Evolutionary conservation across 1,140 invertebrate species (phyloP), one percentile per base, ranked within the genome.

Genomic region (Anagrus nilaparvatae): DNA sequence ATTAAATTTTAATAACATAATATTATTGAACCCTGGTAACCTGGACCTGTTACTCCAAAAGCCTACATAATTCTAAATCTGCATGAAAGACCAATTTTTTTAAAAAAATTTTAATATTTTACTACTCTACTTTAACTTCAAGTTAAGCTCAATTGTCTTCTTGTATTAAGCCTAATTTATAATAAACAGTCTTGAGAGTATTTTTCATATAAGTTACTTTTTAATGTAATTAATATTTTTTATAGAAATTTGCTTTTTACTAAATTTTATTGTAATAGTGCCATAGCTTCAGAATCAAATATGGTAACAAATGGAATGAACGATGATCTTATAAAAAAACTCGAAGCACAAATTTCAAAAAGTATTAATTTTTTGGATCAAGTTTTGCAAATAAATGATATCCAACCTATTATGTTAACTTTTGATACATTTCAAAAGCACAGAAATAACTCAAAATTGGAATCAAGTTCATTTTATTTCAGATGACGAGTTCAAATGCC

Each of bases 381-480:
- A 14, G 55, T 64, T 41, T 52, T 69, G 17, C 49, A 61, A 38
- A 48, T 51, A 31, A 40, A 48, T 4, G 51, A 67, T 19, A 48
- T 69, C 14, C 59, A 46, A 9, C 64, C 65, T n/a, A 67, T 61
- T 54, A 45, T 72, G 13, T 60, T 68, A 3, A 54, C 61, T 3
- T 63, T 67, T 42, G 55, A 69, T 29, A 69, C 68, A 13, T 74
- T 69, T 55, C 66, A 58, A 67, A 40, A 74, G 68, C 40, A 67
- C 67, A 46, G 75, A 76, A 40, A 72, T 79, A n/a, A 71, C 75
- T 31, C 81, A 85, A 49, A 73, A 84, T 56, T 87, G 82, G 76
- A 71, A 80, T 29, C 72, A 75, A 33, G 76, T 79, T 54, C 55
- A 65, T 18, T 43, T 55, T 7, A 77, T 84, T 7, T 74, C 68